Evolutionary conservation across 1,140 invertebrate species (phyloP), one percentile per base, ranked within the genome.

Genomic region (Diachasmimorpha longicaudata): DNA sequence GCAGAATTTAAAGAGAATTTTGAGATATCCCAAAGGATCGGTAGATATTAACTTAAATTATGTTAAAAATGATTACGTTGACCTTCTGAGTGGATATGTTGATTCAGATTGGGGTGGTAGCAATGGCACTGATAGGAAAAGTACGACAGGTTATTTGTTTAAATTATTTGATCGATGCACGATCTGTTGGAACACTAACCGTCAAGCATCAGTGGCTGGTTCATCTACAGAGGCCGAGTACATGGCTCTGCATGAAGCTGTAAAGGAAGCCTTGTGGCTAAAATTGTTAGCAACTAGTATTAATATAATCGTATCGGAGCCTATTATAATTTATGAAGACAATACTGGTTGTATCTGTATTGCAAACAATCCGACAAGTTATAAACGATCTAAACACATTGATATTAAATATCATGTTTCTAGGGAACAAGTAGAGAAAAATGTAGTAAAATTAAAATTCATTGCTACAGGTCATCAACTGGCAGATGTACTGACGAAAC

Each of bases 21-120:
- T 82, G 36, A 81, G 80, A 74, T 83, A 85, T 79, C 68, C 81
- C n/a, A 82, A 82, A 78, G 83, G 83, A 23, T 80, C 82, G 31
- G 63, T 81, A 63, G 31, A 83, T 68, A 74, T 86, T 66, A 85
- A 85, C 75, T 78, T 85, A 69, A 77, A 36, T 25, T 83, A 83
- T 63, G 74, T 11, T n/a, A 0, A n/a, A 55, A n/a, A 36, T 8
- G 36, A 55, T 58, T 44, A 55, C 13, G 52, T 69, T 55, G 9
- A 69, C 25, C 16, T 80, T 16, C 66, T 82, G 48, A 70, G 37
- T 36, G 77, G 77, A 9, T 70, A 39, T 70, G 37, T 70, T n/a
- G 68, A 70, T 44, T 42, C 68, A 16, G 68, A 70, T 44, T 70
- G 37, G 36, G 48, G 48, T 52, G 48, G 48, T 52, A 14, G 48